Conservation (phyloP, 1,140 invertebrate species). For the Tetragonula clypearis region DNA sequence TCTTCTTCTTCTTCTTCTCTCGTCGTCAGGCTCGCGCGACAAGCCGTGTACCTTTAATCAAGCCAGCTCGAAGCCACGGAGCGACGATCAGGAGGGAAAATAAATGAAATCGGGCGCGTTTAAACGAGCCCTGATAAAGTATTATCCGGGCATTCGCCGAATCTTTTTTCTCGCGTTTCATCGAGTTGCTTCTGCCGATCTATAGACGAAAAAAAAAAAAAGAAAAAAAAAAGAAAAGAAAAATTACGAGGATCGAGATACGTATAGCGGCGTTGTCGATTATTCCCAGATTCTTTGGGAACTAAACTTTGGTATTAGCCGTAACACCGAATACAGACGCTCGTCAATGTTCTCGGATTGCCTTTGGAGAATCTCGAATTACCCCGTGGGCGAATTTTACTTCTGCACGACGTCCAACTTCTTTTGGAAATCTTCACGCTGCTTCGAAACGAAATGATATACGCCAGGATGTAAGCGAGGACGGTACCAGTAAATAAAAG, state of each 20-base stretch:
- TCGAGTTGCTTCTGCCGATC: not conserved
- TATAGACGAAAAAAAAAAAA: too few species aligned
- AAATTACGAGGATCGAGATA: too few species aligned
- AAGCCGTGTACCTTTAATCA: constrained; percentile 37
- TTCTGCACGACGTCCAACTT: not conserved
- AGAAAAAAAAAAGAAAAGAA: too few species aligned
- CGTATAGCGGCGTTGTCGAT: not conserved
- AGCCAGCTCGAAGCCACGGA: constrained; percentile 3
- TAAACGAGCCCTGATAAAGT: constrained; percentile 25
- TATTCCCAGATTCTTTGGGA: too few species aligned
- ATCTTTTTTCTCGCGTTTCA: not conserved
- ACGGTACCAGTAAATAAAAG: not conserved
- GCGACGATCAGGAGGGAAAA: not conserved
- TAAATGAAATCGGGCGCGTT: constrained; percentile 8
- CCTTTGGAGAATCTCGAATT: too few species aligned
- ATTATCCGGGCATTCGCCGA: not conserved
- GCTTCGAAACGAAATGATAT: not conserved
- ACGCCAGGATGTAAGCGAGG: too few species aligned
- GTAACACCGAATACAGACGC: not conserved
- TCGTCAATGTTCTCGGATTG: not conserved
- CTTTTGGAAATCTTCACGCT: not conserved
- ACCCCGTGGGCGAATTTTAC: not conserved
- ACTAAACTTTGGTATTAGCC: not conserved
- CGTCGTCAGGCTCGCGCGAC: not conserved
- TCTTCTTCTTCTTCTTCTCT: not conserved